Evolutionary conservation across 2,888 invertebrate species (phyloP).

Genomic region (Elmis aenea): DNA sequence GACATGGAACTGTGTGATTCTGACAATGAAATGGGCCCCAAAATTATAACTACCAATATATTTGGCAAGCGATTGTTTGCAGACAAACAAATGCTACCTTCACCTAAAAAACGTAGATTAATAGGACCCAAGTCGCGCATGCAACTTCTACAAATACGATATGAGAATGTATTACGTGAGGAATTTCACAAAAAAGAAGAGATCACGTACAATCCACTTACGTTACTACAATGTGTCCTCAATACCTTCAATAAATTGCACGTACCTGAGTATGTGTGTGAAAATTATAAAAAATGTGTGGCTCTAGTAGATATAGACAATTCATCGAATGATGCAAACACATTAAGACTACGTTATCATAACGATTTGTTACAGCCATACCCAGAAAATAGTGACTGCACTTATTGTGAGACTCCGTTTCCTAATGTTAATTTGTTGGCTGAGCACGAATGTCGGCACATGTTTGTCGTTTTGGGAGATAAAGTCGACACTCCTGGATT

Average conservation of each 20-base stretch:
- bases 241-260: conserved; percentile 38
- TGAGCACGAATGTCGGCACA: conserved; percentile 39
- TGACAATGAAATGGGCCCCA: conserved; percentile 15
- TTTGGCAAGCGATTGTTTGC: conserved; percentile 5
- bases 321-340: background rate
- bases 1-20: conserved; percentile 34
- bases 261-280: conserved; percentile 33
- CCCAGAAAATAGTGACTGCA: conserved; percentile 36
- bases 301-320: conserved; percentile 9
- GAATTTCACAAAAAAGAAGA: conserved; percentile 9
- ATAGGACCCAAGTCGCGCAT: conserved; percentile 27
- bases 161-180: conserved; percentile 7
- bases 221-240: conserved; percentile 34
- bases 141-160: conserved; percentile 9
- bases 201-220: conserved; percentile 34
- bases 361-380: conserved; percentile 1
- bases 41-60: conserved; percentile 5
- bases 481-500: conserved; percentile 36
- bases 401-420: conserved; percentile 36
- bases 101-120: conserved; percentile 17
- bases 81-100: conserved; percentile 4
- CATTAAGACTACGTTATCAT: background rate
- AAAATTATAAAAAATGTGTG: conserved; percentile 25
- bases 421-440: conserved; percentile 37
- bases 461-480: conserved; percentile 37